These are phyloP conservation scores for Helicoverpa assulta DNA, from an alignment of 2,888 invertebrate species.

Conservation along the genomic window DNA sequence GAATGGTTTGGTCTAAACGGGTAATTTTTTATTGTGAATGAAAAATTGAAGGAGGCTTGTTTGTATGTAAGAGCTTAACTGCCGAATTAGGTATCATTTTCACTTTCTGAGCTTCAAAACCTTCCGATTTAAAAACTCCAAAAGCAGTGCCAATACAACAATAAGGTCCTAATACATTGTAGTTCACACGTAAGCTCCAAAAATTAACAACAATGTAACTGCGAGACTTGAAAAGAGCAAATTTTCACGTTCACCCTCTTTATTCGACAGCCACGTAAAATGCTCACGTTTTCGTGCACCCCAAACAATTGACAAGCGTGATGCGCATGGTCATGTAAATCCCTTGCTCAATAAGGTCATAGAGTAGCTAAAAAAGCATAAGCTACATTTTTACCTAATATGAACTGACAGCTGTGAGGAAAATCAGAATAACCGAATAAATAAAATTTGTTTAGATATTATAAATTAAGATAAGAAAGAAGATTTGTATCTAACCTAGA, in stretches of 20 bases:
- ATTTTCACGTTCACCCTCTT: constrained; percentile 50
- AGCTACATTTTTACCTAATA: no score
- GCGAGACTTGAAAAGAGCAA: constrained; percentile 24
- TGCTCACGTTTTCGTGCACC: constrained; percentile 66
- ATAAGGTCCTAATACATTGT: constrained; percentile 2
- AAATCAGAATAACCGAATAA: no score
- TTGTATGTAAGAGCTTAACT: background rate
- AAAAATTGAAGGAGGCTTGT: background rate
- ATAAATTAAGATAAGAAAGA: no score
- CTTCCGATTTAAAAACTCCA: background rate
- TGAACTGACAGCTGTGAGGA: no score
- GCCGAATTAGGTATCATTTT: no score
- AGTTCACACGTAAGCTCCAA: background rate
- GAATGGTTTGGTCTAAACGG: background rate
- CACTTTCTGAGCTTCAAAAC: background rate
- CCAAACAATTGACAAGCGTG: constrained; percentile 62
- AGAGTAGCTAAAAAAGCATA: no score
- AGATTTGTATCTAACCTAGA: no score
- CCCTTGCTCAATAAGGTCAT: no score
- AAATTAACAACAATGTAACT: constrained; percentile 15
- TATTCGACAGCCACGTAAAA: constrained; percentile 33
- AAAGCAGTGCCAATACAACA: background rate
- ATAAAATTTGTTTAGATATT: no score
- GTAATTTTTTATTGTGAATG: no score
- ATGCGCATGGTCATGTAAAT: no score